A percentile compares a stretch with the other conserved stretches of the same genome.
These are phyloP conservation scores for Microdon myrmicae DNA, from an alignment of 2,888 invertebrate genomes.

Conservation along the genomic window DNA sequence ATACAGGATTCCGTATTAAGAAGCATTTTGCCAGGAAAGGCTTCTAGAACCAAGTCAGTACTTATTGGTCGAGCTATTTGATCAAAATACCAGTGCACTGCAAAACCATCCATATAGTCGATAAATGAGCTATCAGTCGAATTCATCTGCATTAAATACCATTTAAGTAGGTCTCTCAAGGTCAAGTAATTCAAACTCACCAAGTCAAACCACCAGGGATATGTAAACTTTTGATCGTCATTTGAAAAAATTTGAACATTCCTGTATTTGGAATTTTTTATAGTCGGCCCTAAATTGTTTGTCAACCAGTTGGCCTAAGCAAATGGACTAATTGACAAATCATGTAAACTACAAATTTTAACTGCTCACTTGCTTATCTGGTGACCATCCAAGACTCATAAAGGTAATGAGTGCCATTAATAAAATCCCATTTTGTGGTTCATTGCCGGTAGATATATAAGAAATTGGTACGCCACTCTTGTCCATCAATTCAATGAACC, in stretches of 20 bases:
- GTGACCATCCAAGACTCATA: constrained; percentile 82
- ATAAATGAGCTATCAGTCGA: constrained; percentile 68
- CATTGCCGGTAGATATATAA: constrained; percentile 89
- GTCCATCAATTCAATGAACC: constrained; percentile 82
- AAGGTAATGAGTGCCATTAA: constrained; percentile 70
- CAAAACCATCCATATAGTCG: constrained; percentile 78
- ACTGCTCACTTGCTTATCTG: constrained; percentile 69
- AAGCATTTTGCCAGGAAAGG: constrained; percentile 76
- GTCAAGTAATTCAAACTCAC: no score
- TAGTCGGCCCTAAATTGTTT: constrained; percentile 78
- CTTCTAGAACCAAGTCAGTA: constrained; percentile 71
- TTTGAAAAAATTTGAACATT: constrained; percentile 76
- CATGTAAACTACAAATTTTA: no score
- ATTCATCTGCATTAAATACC: constrained; percentile 67
- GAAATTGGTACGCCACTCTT: constrained; percentile 77
- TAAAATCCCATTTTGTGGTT: constrained; percentile 77
- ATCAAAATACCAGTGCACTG: constrained; percentile 87
- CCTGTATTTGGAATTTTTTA: constrained; percentile 71
- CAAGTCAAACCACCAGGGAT: constrained; percentile 74
- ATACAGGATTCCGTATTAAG: constrained; percentile 83
- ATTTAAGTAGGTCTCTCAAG: no score
- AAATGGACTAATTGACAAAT: no score
- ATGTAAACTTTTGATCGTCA: constrained; percentile 78
- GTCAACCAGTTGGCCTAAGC: constrained; percentile 76
- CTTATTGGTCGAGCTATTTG: constrained; percentile 69